phyloP scores from a whole-genome alignment of 2,888 invertebrate genomes.

The Caenorhabditis sulstoni region DNA sequence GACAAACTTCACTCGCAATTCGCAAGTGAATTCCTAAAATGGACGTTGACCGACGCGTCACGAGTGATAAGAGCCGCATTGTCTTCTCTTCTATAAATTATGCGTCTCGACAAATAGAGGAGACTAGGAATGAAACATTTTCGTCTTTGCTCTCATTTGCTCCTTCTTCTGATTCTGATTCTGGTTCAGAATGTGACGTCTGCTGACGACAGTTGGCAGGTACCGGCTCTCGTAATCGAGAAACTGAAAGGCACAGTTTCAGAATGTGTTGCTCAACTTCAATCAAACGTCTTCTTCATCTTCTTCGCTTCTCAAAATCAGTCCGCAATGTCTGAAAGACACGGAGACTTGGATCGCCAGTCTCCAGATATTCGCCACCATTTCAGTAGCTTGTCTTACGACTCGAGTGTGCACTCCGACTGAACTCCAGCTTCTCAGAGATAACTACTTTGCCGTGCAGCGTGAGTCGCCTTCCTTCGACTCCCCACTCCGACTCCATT shows the following conservation, averaged over 20 bases:
- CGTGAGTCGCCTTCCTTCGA: not conserved
- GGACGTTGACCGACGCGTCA: too few species aligned
- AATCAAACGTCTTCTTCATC: not conserved
- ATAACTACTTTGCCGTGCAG: not conserved
- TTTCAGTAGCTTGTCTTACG: not conserved
- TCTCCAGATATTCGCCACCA: not conserved
- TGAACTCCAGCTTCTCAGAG: not conserved
- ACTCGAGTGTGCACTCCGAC: not conserved
- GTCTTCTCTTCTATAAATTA: not conserved
- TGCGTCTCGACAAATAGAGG: not conserved
- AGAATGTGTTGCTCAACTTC: too few species aligned
- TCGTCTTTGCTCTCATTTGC: not conserved
- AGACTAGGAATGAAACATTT: not conserved
- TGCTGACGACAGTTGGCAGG: not conserved
- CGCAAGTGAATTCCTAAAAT: too few species aligned
- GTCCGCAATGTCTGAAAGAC: conserved; percentile 1
- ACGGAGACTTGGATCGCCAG: not conserved
- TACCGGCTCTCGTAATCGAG: not conserved
- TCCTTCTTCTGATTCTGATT: not conserved
- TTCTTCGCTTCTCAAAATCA: not conserved
- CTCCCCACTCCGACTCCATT: not conserved
- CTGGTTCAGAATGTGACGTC: not conserved
- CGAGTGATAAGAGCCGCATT: too few species aligned
- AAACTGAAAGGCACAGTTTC: too few species aligned
- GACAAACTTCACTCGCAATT: too few species aligned